phyloP scores from a whole-genome alignment of 2,113 vertebrate species.

The Geococcyx californianus region DNA sequence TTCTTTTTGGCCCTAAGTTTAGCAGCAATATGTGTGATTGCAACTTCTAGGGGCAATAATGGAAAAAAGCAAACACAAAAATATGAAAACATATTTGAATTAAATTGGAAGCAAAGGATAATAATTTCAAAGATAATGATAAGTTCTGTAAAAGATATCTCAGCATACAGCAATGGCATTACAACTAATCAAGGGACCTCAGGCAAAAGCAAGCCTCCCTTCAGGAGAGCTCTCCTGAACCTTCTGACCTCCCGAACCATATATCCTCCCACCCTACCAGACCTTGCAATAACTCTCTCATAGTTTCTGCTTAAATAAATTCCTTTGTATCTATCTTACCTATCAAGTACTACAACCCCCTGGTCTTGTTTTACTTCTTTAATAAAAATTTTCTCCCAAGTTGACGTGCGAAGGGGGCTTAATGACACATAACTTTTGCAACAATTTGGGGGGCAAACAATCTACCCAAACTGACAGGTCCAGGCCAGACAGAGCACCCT shows the following conservation, averaged over 20 bases:
- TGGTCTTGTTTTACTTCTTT: background rate
- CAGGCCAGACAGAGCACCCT: background rate
- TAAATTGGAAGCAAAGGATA: background rate
- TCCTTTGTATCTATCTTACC: background rate
- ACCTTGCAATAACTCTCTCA: background rate
- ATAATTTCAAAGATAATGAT: background rate
- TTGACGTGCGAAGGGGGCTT: fast-evolving
- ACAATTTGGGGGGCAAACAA: background rate
- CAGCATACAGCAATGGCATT: background rate
- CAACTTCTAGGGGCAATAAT: background rate
- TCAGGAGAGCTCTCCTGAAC: background rate
- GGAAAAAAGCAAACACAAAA: background rate
- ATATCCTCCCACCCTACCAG: background rate
- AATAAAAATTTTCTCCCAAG: background rate
- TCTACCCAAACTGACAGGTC: background rate
- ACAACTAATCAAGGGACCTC: background rate
- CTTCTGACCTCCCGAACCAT: background rate
- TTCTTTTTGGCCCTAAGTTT: background rate
- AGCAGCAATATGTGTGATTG: fast-evolving
- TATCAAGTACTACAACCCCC: background rate
- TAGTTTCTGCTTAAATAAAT: background rate
- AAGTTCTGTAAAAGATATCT: background rate
- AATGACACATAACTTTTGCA: background rate
- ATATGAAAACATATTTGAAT: background rate
- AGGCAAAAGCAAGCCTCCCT: background rate